Conservation (phyloP, 1,140 invertebrate species). For the Orius insidiosus region DNA sequence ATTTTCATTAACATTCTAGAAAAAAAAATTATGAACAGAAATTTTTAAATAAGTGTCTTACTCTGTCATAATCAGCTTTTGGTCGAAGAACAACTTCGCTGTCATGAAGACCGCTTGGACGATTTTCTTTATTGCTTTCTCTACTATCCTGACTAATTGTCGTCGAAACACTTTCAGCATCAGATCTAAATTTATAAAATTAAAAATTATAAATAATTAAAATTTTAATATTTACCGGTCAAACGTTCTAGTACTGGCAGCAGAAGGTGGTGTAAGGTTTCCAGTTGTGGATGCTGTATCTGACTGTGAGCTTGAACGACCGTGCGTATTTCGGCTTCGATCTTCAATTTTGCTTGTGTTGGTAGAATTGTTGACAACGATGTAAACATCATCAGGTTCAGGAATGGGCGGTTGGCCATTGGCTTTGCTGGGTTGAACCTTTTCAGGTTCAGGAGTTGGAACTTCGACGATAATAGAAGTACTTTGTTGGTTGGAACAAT, state of each 20-base stretch:
- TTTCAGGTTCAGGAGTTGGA: not conserved
- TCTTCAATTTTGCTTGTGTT: constrained; percentile 19
- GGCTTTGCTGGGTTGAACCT: not conserved
- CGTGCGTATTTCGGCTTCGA: constrained; percentile 20
- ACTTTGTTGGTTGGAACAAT: constrained; percentile 9
- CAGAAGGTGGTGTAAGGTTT: constrained; percentile 23
- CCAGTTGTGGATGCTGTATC: constrained; percentile 24
- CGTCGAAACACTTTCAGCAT: constrained; percentile 65
- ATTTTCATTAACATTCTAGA: constrained; percentile 17
- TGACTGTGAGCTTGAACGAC: constrained; percentile 20
- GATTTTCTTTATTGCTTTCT: constrained; percentile 43
- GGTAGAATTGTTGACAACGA: constrained; percentile 23
- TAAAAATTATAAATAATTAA: not conserved
- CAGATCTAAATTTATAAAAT: too few species aligned
- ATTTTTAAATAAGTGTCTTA: too few species aligned
- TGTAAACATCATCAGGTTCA: constrained; percentile 22
- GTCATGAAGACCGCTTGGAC: constrained; percentile 21
- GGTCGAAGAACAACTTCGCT: constrained; percentile 32
- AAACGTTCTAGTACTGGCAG: constrained; percentile 21
- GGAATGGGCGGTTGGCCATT: constrained; percentile 17
- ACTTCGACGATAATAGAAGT: constrained; percentile 20
- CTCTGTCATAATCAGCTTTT: constrained; percentile 31
- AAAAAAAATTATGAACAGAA: too few species aligned
- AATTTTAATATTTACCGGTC: constrained; percentile 17
- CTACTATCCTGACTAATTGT: constrained; percentile 62